phyloP scores from a whole-genome alignment of 2,113 vertebrate species.

The Brachirus orientalis region DNA sequence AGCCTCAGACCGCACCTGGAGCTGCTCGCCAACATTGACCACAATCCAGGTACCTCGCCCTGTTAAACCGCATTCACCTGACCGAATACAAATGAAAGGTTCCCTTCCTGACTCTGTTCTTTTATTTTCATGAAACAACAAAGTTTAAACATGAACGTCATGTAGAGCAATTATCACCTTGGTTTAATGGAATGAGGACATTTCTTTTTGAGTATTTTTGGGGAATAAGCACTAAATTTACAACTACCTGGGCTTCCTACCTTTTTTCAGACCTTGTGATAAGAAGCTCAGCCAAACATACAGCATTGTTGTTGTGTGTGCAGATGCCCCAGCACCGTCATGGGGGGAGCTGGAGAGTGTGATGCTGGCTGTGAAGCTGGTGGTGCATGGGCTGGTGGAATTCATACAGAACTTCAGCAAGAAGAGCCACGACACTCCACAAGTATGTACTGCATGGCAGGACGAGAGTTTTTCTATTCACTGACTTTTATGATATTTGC shows the following conservation, averaged over 20 bases:
- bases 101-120: too few relatives aligned
- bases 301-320: constrained; percentile 28
- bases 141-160: too few relatives aligned
- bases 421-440: constrained; percentile 93
- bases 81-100: neutral
- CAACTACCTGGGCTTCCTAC: neutral
- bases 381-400: constrained; percentile 95
- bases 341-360: constrained; percentile 96
- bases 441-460: constrained; percentile 83
- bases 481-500: neutral
- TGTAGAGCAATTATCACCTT: too few relatives aligned
- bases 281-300: neutral
- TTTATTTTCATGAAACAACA: too few relatives aligned
- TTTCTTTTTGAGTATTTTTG: too few relatives aligned
- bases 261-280: neutral
- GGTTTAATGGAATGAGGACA: too few relatives aligned
- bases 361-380: constrained; percentile 93
- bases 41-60: constrained; percentile 88
- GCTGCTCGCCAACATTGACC: constrained; percentile 94
- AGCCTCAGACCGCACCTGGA: constrained; percentile 92
- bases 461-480: too few relatives aligned
- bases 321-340: constrained; percentile 90
- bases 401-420: constrained; percentile 98
- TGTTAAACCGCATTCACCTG: neutral
- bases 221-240: too few relatives aligned